A percentile compares a stretch with the other conserved stretches of the same genome.
Evolutionary conservation across 92 coral and sea anemone genomes (phyloP).

Genomic region (Muricea muricata): DNA sequence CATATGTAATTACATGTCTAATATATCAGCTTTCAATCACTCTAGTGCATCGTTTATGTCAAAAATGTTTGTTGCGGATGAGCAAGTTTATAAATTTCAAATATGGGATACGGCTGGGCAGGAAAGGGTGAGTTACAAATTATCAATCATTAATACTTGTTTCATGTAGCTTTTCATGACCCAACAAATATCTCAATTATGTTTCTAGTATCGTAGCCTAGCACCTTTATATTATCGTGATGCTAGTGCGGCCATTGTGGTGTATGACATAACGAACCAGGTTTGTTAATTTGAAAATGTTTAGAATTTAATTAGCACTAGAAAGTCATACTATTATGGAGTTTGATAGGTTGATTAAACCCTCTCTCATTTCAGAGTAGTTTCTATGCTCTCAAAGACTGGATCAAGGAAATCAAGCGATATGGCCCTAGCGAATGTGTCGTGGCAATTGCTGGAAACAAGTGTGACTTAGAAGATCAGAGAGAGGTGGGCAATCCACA

Average conservation of each 20-base stretch:
- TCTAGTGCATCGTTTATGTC: conserved; percentile 99
- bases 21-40: no score
- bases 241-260: conserved; percentile 99
- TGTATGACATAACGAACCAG: conserved; percentile 96
- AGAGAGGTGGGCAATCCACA: conserved; percentile 96
- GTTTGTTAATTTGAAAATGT: conserved; percentile 59
- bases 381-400: conserved; percentile 88
- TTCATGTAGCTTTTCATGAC: background rate
- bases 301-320: no score
- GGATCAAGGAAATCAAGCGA: conserved; percentile 91
- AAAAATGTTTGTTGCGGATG: conserved; percentile 93
- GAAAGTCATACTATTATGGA: no score
- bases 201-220: conserved; percentile 87
- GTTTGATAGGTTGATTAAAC: no score
- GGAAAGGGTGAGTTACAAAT: conserved; percentile 94
- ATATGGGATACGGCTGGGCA: conserved; percentile 99
- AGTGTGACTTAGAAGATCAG: conserved; percentile 94
- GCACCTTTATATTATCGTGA: conserved; percentile 98
- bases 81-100: conserved; percentile 89
- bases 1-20: no score
- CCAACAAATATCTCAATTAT: background rate
- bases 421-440: conserved; percentile 94
- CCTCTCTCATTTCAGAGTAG: conserved; percentile 46
- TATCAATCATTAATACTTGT: background rate
- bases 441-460: conserved; percentile 97